Evolutionary conservation across 2,797 vertebrate genomes (phyloP).

Genomic region (Pangasius macronema): DNA sequence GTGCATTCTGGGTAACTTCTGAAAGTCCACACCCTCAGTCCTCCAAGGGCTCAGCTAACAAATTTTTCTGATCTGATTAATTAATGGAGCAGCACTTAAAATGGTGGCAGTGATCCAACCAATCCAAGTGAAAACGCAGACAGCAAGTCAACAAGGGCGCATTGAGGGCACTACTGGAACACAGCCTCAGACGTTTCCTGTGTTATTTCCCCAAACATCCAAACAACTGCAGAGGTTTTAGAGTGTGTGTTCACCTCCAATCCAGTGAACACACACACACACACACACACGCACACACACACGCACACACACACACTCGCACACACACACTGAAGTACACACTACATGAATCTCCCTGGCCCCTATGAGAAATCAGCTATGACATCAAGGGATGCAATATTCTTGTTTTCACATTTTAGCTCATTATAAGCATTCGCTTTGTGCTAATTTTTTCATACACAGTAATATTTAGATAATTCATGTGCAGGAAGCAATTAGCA

Average conservation of each 20-base stretch:
- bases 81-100: conserved; percentile 14
- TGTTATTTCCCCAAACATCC: background rate
- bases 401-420: background rate
- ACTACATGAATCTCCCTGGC: background rate
- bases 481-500: conserved; percentile 4
- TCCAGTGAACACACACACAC: background rate
- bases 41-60: background rate
- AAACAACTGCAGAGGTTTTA: background rate
- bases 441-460: background rate
- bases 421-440: background rate
- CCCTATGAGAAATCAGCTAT: background rate
- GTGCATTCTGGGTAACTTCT: conserved; percentile 5
- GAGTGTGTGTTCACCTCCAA: background rate
- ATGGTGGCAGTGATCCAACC: conserved; percentile 14
- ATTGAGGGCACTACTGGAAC: background rate
- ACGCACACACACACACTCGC: conserved; percentile 6
- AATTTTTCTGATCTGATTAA: conserved; percentile 3
- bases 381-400: background rate
- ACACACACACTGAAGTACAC: background rate
- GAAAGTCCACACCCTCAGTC: background rate
- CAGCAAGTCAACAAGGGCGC: background rate
- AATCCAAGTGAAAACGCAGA: background rate
- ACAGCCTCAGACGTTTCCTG: background rate
- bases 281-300: background rate
- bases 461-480: conserved; percentile 18